These are phyloP conservation scores for Gnathonemus echidnorhynchus DNA, from an alignment of 2,113 vertebrate species.

Conservation along the genomic window DNA sequence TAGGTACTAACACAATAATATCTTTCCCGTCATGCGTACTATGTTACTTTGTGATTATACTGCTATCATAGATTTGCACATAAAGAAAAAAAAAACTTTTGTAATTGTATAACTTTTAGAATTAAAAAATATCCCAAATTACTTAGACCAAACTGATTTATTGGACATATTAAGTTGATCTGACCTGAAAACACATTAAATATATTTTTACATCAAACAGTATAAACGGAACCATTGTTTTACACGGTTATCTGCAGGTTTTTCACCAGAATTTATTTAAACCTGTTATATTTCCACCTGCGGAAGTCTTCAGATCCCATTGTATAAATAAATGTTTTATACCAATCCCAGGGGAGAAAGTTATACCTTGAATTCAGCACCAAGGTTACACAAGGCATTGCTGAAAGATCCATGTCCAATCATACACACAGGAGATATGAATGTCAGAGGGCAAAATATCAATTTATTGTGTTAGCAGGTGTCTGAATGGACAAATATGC, in stretches of 20 bases:
- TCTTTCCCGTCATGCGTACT: not conserved
- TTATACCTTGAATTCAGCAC: not conserved
- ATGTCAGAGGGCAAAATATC: conserved; percentile 8
- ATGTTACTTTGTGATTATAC: not conserved
- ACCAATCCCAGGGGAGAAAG: not conserved
- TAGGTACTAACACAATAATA: not conserved
- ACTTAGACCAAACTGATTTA: not conserved
- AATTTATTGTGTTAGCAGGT: conserved; percentile 2
- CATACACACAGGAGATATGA: not conserved
- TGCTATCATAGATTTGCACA: not conserved
- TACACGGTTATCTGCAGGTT: not conserved
- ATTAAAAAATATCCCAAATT: not conserved
- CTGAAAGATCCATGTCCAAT: not conserved
- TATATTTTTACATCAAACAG: not conserved
- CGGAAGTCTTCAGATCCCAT: not conserved
- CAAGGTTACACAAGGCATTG: not conserved
- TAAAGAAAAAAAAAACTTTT: not conserved
- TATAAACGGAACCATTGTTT: not conserved
- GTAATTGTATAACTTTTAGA: not conserved
- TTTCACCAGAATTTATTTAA: not conserved
- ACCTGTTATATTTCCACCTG: not conserved
- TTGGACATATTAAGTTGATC: not conserved
- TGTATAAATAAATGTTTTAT: conserved; percentile 5
- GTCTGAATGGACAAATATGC: not conserved
- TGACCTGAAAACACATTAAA: not conserved